These are phyloP conservation scores for Ornithoptera priamus DNA, from an alignment of 2,888 invertebrate species.

Conservation along the genomic window DNA sequence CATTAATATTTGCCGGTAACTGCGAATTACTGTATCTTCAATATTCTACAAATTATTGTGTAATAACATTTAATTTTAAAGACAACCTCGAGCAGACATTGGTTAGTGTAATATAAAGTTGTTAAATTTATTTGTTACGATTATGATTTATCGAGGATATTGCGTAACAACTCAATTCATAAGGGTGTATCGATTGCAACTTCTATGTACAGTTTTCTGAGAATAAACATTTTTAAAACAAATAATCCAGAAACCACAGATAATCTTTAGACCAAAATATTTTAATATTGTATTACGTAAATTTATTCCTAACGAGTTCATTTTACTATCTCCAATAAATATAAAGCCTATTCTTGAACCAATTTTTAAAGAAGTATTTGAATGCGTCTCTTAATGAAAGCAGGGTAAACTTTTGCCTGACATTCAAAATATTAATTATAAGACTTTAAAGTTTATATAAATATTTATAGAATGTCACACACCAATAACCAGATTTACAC, in stretches of 20 bases:
- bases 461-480: constrained; percentile 31
- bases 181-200: not conserved
- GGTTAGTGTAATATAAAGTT: not conserved
- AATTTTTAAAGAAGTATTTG: constrained; percentile 58
- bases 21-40: constrained; percentile 11
- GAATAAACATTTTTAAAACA: not conserved
- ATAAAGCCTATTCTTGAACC: constrained; percentile 56
- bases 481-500: constrained; percentile 37
- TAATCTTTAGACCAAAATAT: not conserved
- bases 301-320: constrained; percentile 19
- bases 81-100: not conserved
- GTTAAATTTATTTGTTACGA: not conserved
- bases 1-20: constrained; percentile 15
- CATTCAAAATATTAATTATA: constrained; percentile 59
- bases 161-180: not conserved
- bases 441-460: constrained; percentile 49
- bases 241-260: not conserved
- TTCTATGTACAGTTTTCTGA: not conserved
- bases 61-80: constrained; percentile 28
- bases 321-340: constrained; percentile 10
- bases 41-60: constrained; percentile 21
- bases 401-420: constrained; percentile 74
- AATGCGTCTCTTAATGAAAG: constrained; percentile 66
- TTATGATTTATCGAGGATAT: not conserved
- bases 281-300: constrained; percentile 28